Conservation (phyloP, 2,888 invertebrate species). For the Dryobotodes eremita region DNA sequence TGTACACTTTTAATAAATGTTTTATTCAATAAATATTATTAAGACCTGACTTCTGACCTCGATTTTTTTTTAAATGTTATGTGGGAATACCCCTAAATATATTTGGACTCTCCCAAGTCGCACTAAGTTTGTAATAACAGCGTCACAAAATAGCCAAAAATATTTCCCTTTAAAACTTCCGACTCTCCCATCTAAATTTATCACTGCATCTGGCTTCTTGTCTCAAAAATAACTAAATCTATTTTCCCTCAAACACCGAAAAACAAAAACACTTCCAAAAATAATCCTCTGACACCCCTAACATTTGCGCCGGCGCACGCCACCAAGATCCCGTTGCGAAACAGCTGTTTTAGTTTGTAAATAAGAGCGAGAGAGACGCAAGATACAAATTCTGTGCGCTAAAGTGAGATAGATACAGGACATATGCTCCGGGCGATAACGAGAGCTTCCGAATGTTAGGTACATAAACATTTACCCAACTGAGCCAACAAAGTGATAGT, state of each 20-base stretch:
- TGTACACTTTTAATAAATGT: too few relatives aligned
- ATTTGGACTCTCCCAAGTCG: neutral
- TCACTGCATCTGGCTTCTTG: neutral
- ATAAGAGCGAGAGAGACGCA: conserved; percentile 72
- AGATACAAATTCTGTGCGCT: conserved; percentile 15
- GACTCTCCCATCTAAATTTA: neutral
- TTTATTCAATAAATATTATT: too few relatives aligned
- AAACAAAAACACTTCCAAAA: conserved; percentile 17
- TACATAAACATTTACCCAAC: conserved; percentile 57
- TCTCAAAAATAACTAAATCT: conserved; percentile 7
- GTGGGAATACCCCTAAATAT: neutral
- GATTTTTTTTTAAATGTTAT: neutral
- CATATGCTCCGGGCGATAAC: conserved; percentile 57
- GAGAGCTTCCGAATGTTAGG: conserved; percentile 43
- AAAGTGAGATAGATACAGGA: conserved; percentile 61
- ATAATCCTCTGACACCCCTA: conserved; percentile 66
- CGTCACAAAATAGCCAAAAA: too few relatives aligned
- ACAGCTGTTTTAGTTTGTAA: conserved; percentile 83
- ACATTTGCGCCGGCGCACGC: conserved; percentile 75
- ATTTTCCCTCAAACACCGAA: neutral
- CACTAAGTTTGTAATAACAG: too few relatives aligned
- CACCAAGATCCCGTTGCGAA: conserved; percentile 82
- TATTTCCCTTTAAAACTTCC: fast-evolving
- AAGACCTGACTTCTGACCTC: neutral
- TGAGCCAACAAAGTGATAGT: conserved; percentile 50